Evolutionary conservation across 2,888 invertebrate genomes (phyloP), one percentile per base, ranked within the genome.

Genomic region (Drosophila kanekoi): DNA sequence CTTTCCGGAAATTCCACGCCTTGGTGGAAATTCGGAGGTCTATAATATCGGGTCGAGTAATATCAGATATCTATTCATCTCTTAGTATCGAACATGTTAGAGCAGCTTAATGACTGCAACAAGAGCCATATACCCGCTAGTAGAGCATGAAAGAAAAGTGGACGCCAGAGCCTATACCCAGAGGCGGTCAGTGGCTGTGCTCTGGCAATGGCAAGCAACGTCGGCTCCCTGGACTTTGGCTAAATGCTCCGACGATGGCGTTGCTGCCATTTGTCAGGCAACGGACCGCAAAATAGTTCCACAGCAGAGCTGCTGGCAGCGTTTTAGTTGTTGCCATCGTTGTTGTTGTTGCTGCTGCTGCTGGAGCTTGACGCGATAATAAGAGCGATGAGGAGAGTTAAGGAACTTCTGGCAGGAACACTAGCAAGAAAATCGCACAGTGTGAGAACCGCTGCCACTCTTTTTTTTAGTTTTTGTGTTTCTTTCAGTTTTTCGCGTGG

Each of bases 231-330:
- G 71, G 80, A 75, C 82, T 82, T 61, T 68, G 76, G 80, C 82
- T 82, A 87, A 85, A 74, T 83, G 77, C 73, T 73, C 69, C 68
- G 72, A 59, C 72, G 65, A 70, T 78, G 77, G 81, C 75, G 80
- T 74, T 75, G 74, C 77, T 73, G 85, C 80, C 85, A 85, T 85
- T 84, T 85, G 84, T 85, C 87, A 85, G 84, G 73, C 87, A 84
- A 60, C 75, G 73, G 73, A 84, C 87, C 87, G 84, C 84, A 85
- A 84, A 85, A 85, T 84, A 87, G 84, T 85, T 87, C 67, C 72
- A 76, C 64, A 66, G 75, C 63, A 44, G 32, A 71, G 51, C 63
- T 63, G 57, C 74, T 62, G 57, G 56, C 77, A 67, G 59, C 44
- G 40, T 64, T 75, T 69, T 57, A 65, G 54, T 75, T 62, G 56